These are phyloP conservation scores for Rousettus madagascariensis DNA, from an alignment of 2,797 vertebrate genomes.

Conservation along the genomic window DNA sequence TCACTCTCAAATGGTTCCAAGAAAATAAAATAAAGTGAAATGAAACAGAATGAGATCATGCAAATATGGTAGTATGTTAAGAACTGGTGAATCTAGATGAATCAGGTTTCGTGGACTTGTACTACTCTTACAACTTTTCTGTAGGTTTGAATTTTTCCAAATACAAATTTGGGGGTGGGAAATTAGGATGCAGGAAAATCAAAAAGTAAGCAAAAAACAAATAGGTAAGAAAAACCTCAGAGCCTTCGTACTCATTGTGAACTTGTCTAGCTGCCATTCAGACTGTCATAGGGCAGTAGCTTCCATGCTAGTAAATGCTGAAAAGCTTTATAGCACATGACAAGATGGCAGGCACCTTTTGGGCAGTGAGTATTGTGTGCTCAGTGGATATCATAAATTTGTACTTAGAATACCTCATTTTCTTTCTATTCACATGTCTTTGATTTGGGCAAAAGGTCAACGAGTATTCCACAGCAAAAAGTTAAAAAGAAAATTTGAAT, in stretches of 20 bases:
- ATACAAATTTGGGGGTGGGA: not conserved
- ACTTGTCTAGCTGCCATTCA: not conserved
- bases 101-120: not conserved
- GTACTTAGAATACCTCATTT: not conserved
- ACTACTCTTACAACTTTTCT: not conserved
- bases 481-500: not conserved
- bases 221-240: not conserved
- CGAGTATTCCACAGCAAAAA: not conserved
- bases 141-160: slow-evolving; percentile 5
- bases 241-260: not conserved
- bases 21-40: not conserved
- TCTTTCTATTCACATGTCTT: not conserved
- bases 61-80: not conserved
- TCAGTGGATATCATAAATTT: not conserved
- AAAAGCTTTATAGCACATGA: not conserved
- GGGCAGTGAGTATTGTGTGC: not conserved
- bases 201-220: not conserved
- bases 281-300: not conserved
- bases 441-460: not conserved
- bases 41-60: not conserved
- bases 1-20: not conserved
- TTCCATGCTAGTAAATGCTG: not conserved
- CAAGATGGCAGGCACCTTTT: not conserved
- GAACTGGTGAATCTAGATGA: not conserved
- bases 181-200: not conserved